A percentile compares a stretch with the other conserved stretches of the same genome.
These are phyloP conservation scores for Oryzias dopingdopingensis DNA, from an alignment of 2,797 vertebrate species.

Conservation along the genomic window DNA sequence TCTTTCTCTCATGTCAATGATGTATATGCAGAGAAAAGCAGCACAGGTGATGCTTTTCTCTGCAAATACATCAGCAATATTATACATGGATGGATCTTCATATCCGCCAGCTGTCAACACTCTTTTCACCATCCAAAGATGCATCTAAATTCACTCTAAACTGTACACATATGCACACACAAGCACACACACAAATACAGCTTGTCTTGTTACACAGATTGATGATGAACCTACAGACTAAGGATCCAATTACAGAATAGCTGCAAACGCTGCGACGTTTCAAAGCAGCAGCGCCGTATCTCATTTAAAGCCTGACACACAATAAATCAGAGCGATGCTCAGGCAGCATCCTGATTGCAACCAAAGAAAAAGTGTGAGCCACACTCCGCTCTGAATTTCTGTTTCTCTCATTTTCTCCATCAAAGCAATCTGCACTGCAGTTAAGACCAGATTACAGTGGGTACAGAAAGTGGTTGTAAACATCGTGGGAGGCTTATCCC, in stretches of 20 bases:
- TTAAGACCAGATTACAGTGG: neutral
- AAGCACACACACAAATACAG: neutral
- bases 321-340: conserved; percentile 29
- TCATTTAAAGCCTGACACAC: conserved; percentile 26
- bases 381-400: conserved; percentile 12
- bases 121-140: too few species aligned
- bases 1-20: too few species aligned
- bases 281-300: conserved; percentile 14
- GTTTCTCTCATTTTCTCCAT: conserved; percentile 3
- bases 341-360: conserved; percentile 4
- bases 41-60: too few species aligned
- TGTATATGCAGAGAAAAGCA: too few species aligned
- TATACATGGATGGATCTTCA: too few species aligned
- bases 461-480: too few species aligned
- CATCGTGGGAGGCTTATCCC: too few species aligned
- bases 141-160: conserved; percentile 1
- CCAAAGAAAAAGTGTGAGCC: conserved; percentile 12
- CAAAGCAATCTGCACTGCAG: neutral
- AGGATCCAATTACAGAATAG: conserved; percentile 40
- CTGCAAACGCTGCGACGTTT: conserved; percentile 14
- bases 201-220: conserved; percentile 14
- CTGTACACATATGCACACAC: too few species aligned
- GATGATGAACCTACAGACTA: conserved; percentile 5
- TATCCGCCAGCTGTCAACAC: too few species aligned
- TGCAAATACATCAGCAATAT: too few species aligned